Conservation (phyloP, 1,140 invertebrate genomes). For the Euglossa dilemma region DNA sequence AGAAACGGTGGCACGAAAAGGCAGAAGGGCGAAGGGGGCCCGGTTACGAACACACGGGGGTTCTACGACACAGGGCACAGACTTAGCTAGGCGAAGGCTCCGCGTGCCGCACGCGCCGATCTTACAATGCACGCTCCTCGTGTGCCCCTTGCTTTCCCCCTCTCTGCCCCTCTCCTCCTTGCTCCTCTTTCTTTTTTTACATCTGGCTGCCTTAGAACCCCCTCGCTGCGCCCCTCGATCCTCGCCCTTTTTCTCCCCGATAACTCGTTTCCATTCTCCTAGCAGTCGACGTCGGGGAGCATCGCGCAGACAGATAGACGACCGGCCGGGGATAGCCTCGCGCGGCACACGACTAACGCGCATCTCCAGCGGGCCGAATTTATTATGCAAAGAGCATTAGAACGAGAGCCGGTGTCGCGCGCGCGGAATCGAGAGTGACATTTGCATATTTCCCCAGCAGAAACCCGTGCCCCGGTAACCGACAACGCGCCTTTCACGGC, state of each 20-base stretch:
- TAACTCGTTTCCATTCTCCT: constrained; percentile 53
- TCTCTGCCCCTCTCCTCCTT: constrained; percentile 40
- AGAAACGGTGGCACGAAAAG: constrained; percentile 68
- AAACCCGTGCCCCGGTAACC: not conserved
- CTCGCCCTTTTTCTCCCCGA: constrained; percentile 60
- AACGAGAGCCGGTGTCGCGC: not conserved
- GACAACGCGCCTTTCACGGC: not conserved
- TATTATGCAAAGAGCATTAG: constrained; percentile 62
- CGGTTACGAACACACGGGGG: constrained; percentile 49
- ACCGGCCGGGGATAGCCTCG: constrained; percentile 47
- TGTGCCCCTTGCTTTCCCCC: constrained; percentile 73
- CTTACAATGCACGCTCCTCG: constrained; percentile 82
- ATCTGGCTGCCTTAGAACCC: constrained; percentile 80
- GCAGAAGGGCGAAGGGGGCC: constrained; percentile 42
- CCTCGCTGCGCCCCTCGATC: constrained; percentile 52
- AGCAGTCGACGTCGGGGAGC: constrained; percentile 19
- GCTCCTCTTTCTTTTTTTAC: constrained; percentile 61
- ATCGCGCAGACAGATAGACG: constrained; percentile 52
- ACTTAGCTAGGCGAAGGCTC: constrained; percentile 69
- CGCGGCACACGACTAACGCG: constrained; percentile 44
- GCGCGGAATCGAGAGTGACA: constrained; percentile 15
- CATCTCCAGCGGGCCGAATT: constrained; percentile 56
- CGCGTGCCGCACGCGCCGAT: constrained; percentile 81
- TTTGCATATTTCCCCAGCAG: constrained; percentile 21
- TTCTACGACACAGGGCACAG: constrained; percentile 58